Base-by-base conservation (phyloP, 2,888 invertebrate species). In the Idaea straminata region DNA sequence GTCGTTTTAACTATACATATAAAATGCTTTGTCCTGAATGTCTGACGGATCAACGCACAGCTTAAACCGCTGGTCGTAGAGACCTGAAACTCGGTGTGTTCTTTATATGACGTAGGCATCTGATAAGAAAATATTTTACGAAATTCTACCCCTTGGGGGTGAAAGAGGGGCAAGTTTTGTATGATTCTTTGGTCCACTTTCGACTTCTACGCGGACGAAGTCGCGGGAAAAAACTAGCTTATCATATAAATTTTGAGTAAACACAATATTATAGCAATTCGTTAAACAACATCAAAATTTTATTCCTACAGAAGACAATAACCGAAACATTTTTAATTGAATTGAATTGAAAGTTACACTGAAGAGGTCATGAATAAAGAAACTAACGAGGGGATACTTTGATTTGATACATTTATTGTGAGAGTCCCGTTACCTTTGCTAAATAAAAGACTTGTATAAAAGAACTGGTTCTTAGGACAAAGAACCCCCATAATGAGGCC, bases 381-480 rank as follows among this genome's bases (percentile, higher is more conserved):
- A 84, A 83, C 81, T 77, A 74, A 74, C 73, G 74, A 86, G 86
- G 90, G 91, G 90, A 82, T 86, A 86, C 83, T 89, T 83, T 84
- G 87, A 89, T 91, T 91, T 87, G 91, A 92, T 91, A 92, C 91
- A 92, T 85, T 88, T 88, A 90, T 88, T 87, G 86, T 85, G 77
- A 77, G 77, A 77, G 84, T 85, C 85, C 87, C 85, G 83, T 89
- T 88, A 87, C 87, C 83, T 78, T 83, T 80, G 81, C 84, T 77
- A 84, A 86, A 86, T 84, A 82, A 85, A 84, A 81, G 79, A 80
- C 78, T 77, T 77, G 77, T 81, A 84, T 81, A 86, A 89, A 87
- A 82, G 88, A 89, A 92, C 92, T 88, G 88, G 92, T 92, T 89
- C 83, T 89, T 84, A 92, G 91, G 92, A 92, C 92, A 92, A 92